Percentiles rank a stretch among this genome's conserved stretches.
These are phyloP conservation scores for Galeruca laticollis DNA, from an alignment of 2,888 invertebrate species.

Conservation along the genomic window DNA sequence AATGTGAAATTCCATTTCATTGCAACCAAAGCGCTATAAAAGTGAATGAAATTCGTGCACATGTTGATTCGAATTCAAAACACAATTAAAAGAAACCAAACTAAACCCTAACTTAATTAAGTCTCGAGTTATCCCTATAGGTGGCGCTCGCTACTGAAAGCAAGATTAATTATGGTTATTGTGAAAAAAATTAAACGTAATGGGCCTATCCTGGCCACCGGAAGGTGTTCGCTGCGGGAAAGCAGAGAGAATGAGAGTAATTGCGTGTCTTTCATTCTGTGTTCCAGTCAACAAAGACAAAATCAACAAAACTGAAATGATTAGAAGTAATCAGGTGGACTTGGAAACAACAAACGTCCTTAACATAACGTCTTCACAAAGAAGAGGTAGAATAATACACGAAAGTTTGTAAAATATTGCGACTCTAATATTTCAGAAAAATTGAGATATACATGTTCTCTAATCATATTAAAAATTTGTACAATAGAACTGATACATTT, in stretches of 20 bases:
- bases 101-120: constrained; percentile 13
- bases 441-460: no score
- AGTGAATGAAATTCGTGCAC: not conserved
- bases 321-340: not conserved
- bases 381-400: not conserved
- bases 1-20: not conserved
- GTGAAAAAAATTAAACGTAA: constrained; percentile 34
- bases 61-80: constrained; percentile 4
- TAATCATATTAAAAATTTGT: no score
- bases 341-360: not conserved
- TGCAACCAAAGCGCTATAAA: not conserved
- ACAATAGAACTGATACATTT: no score
- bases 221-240: constrained; percentile 34
- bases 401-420: no score
- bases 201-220: constrained; percentile 34
- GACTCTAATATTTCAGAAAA: no score
- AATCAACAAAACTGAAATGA: not conserved
- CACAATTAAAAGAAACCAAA: constrained; percentile 10
- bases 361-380: not conserved
- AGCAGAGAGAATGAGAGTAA: constrained; percentile 36
- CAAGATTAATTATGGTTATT: constrained; percentile 54
- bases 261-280: constrained; percentile 20
- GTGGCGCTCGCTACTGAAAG: constrained; percentile 56
- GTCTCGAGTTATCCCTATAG: constrained; percentile 52
- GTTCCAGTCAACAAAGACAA: constrained; percentile 6